These are phyloP conservation scores for Mustela lutreola DNA, from an alignment of 2,113 vertebrate genomes.

Conservation along the genomic window DNA sequence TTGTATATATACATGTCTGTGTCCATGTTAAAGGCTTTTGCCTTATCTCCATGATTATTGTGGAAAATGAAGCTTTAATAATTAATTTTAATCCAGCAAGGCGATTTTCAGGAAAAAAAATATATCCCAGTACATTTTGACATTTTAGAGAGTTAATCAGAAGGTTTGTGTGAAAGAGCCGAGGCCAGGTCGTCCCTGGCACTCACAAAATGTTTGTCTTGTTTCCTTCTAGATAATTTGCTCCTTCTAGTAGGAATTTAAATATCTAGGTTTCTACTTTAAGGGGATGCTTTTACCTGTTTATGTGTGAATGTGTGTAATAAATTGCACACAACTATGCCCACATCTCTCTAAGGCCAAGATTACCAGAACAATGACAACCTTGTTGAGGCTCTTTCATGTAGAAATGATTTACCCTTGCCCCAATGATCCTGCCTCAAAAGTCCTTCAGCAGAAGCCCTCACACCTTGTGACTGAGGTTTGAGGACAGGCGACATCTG, in stretches of 20 bases:
- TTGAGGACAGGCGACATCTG: background rate
- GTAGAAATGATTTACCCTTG: background rate
- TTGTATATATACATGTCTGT: background rate
- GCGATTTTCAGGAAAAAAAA: background rate
- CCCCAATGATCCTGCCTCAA: background rate
- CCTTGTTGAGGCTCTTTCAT: background rate
- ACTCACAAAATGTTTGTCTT: background rate
- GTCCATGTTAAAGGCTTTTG: background rate
- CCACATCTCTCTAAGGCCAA: background rate
- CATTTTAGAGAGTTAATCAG: background rate
- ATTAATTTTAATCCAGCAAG: constrained; percentile 27
- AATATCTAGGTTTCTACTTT: constrained; percentile 27
- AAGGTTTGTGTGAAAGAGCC: background rate
- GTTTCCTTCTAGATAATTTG: background rate
- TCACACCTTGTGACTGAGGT: background rate
- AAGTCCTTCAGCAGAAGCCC: background rate
- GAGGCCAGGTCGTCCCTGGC: background rate
- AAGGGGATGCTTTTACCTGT: background rate
- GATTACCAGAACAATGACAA: background rate
- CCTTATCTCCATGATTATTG: background rate
- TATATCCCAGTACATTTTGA: background rate
- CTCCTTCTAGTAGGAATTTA: background rate
- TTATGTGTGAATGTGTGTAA: background rate
- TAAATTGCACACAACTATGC: background rate
- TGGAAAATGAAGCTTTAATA: constrained; percentile 14